Percentiles rank a stretch among this genome's conserved stretches.
These are phyloP conservation scores for Steinernema khuongi DNA, from an alignment of 1,140 invertebrate genomes.

Conservation along the genomic window DNA sequence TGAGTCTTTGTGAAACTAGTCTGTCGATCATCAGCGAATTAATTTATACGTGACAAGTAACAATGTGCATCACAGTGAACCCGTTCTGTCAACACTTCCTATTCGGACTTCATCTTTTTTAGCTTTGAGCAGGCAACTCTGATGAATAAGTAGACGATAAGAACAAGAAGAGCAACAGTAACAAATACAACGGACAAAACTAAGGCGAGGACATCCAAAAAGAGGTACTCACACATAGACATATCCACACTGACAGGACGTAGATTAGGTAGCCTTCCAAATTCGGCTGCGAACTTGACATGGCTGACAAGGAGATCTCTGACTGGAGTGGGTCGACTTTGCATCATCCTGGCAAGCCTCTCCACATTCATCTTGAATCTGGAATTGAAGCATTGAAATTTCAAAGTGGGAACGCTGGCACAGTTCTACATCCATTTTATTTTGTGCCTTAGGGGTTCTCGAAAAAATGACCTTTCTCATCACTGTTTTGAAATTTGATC, in stretches of 20 bases:
- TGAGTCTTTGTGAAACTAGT: no score
- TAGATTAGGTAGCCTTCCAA: slow-evolving; percentile 18
- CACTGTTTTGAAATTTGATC: slow-evolving; percentile 11
- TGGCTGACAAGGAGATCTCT: slow-evolving; percentile 11
- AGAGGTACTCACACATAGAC: not conserved
- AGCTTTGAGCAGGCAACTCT: not conserved
- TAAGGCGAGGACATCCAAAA: not conserved
- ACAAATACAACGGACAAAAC: not conserved
- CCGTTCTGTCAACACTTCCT: not conserved
- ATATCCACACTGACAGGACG: slow-evolving; percentile 2
- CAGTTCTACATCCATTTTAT: not conserved
- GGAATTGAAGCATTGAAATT: not conserved
- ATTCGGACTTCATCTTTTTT: not conserved
- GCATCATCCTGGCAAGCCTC: not conserved
- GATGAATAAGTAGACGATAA: no score
- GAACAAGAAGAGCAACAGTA: not conserved
- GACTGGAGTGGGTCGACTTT: slow-evolving; percentile 9
- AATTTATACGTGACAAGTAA: no score
- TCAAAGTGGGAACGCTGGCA: not conserved
- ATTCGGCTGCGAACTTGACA: slow-evolving; percentile 18
- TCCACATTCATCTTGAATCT: slow-evolving; percentile 13
- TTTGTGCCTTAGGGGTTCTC: not conserved
- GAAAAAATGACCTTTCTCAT: slow-evolving; percentile 10
- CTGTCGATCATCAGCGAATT: no score
- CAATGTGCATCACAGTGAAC: no score